phyloP scores from a whole-genome alignment of 2,113 vertebrate genomes.

The Oxyruncus cristatus region DNA sequence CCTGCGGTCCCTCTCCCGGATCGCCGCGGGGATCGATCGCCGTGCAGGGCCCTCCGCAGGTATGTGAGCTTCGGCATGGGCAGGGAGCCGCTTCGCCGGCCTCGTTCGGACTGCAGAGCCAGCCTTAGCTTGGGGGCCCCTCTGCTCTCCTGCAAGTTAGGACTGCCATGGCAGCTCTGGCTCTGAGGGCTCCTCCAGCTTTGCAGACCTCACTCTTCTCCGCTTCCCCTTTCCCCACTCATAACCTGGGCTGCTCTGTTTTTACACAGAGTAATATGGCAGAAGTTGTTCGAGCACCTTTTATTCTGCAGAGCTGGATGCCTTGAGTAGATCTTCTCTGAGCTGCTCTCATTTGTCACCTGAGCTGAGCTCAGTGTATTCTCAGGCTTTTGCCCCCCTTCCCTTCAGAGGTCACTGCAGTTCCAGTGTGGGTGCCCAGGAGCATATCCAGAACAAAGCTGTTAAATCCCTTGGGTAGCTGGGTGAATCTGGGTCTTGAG shows the following conservation, averaged over 20 bases:
- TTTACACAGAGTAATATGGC: rapidly evolving
- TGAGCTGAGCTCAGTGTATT: not conserved
- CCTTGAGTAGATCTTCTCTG: rapidly evolving
- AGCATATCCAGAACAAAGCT: not conserved
- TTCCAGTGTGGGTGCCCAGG: not conserved
- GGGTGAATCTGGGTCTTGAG: not conserved
- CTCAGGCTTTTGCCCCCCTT: not conserved
- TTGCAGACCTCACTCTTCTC: not conserved
- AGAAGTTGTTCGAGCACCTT: not conserved
- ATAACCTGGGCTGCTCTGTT: not conserved
- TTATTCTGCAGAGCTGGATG: not conserved
- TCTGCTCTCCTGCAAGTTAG: rapidly evolving
- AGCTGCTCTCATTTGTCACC: rapidly evolving
- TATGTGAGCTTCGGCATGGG: not conserved
- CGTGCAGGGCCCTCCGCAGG: not conserved
- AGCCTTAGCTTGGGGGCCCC: rapidly evolving
- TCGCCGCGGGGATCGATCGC: not conserved
- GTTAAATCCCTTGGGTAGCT: not conserved
- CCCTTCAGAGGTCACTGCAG: not conserved
- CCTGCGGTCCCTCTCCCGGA: not conserved
- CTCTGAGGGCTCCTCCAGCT: not conserved
- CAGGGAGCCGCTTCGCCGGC: not conserved
- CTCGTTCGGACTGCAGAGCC: not conserved
- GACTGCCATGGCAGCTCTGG: not conserved
- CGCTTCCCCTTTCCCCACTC: rapidly evolving